Evolutionary conservation across 1,140 invertebrate genomes (phyloP).

Genomic region (Drosophila melanica): DNA sequence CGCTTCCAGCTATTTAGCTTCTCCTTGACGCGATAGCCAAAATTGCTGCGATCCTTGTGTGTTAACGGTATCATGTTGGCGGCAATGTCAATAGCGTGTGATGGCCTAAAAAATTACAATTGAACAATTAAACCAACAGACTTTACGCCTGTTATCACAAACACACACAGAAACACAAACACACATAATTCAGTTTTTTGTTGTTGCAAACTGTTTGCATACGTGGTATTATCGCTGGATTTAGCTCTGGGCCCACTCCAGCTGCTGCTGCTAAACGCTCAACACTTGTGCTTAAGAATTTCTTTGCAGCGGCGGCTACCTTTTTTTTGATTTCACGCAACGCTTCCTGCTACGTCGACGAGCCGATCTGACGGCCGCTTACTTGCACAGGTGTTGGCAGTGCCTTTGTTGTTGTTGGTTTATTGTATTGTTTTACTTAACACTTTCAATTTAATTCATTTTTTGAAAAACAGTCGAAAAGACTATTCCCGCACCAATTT

Average conservation of each 20-base stretch:
- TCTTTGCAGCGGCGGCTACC: slow-evolving; percentile 46
- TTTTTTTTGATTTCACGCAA: slow-evolving; percentile 34
- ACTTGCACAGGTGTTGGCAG: slow-evolving; percentile 58
- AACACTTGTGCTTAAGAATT: slow-evolving; percentile 41
- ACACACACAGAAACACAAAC: slow-evolving; percentile 22
- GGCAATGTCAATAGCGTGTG: background rate
- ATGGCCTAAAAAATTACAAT: slow-evolving; percentile 16
- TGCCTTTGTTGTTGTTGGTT: slow-evolving; percentile 24
- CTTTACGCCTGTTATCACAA: slow-evolving; percentile 47
- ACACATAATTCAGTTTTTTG: slow-evolving; percentile 3
- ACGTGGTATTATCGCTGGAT: slow-evolving; percentile 73
- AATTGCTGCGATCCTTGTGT: slow-evolving; percentile 89
- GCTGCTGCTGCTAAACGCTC: slow-evolving; percentile 43
- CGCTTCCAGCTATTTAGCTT: slow-evolving; percentile 91
- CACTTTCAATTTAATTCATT: slow-evolving; percentile 67
- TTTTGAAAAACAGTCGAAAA: slow-evolving; percentile 48
- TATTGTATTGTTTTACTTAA: slow-evolving; percentile 33
- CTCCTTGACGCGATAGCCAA: slow-evolving; percentile 88
- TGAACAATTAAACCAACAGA: slow-evolving; percentile 1
- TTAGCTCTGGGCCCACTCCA: slow-evolving; percentile 42
- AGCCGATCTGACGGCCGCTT: slow-evolving; percentile 26
- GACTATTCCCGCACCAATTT: slow-evolving; percentile 59
- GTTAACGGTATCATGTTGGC: slow-evolving; percentile 87
- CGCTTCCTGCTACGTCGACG: slow-evolving; percentile 54
- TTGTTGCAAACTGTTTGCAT: slow-evolving; percentile 64